Base-by-base conservation (phyloP, 2,888 invertebrate genomes). In the Agrochola litura region DNA sequence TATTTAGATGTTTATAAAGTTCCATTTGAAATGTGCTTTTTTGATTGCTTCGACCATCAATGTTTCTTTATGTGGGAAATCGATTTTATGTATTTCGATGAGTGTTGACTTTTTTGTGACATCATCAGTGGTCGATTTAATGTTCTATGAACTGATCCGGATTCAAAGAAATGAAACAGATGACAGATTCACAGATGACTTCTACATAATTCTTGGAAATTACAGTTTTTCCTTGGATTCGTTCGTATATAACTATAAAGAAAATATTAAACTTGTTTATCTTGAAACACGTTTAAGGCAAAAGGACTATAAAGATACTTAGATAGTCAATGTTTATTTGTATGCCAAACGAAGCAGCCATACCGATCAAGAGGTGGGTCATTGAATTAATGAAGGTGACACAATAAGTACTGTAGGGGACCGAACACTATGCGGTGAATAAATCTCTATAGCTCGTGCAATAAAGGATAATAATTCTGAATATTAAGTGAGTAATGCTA, bases 371-470 rank as follows among this genome's bases (percentile, higher is more conserved):
- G 85, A 85, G 85, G 74, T 85, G 71, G 87, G 86, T 86, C 86
- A 78, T 80, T 86, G 79, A 81, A 79, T 87, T 87, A 85, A 86
- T 79, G 82, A 87, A 87, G 89, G 88, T 89, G 88, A 88, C 82
- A 77, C 79, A 77, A 77, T 76, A 76, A 72, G 72, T 64, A 74
- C 72, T 81, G 69, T 64, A 79, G 79, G 80, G 79, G 86, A 82
- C 82, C 14, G 60, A 82, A 64, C 75, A 79, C 67, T 83, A 81
- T 69, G 56, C 61, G 60, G 69, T 79, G 70, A 83, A 87, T 85
- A 81, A 74, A 71, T 86, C 65, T 72, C 52, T 66, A 63, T 77
- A 71, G 37, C 70, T 79, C 58, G 37, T 70, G 71, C 81, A 82
- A 65, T 86, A 76, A 82, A 84, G 74, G 76, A 79, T 83, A 82